These are phyloP conservation scores for Grus americana DNA, from an alignment of 2,113 vertebrate genomes.

Conservation along the genomic window DNA sequence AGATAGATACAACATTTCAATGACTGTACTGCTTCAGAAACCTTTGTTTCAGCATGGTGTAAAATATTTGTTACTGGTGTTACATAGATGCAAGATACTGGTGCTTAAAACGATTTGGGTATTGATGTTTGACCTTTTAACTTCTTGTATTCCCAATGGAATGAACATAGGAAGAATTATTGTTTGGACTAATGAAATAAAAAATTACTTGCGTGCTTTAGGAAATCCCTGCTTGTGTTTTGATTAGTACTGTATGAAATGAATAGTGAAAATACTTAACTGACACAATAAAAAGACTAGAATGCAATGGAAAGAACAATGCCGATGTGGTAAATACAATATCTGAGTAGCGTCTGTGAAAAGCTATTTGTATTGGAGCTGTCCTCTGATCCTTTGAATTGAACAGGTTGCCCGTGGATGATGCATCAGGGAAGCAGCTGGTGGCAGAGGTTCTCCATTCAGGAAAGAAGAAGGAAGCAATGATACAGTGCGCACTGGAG, in stretches of 20 bases:
- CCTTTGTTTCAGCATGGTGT: background rate
- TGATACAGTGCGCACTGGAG: slow-evolving; percentile 90
- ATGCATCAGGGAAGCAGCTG: slow-evolving; percentile 90
- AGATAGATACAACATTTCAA: background rate
- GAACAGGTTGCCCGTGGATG: slow-evolving; percentile 90
- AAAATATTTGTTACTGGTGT: background rate
- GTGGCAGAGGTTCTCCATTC: slow-evolving; percentile 90
- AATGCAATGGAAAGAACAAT: background rate
- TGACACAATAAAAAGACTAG: background rate
- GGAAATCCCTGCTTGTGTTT: background rate
- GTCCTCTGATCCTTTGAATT: slow-evolving; percentile 4
- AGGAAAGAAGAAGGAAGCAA: slow-evolving; percentile 94
- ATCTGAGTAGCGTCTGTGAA: background rate
- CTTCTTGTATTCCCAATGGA: background rate
- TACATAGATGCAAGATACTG: background rate
- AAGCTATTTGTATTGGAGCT: background rate
- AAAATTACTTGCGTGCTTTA: background rate
- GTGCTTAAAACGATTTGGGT: background rate
- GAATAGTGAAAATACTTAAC: background rate
- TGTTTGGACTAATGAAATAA: background rate
- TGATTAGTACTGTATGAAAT: background rate
- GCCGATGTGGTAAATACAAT: background rate
- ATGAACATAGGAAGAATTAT: background rate
- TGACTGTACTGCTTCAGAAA: background rate
- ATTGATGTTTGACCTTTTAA: background rate